Base-by-base conservation (phyloP, 2,797 vertebrate species). In the Dicrostonyx torquatus region DNA sequence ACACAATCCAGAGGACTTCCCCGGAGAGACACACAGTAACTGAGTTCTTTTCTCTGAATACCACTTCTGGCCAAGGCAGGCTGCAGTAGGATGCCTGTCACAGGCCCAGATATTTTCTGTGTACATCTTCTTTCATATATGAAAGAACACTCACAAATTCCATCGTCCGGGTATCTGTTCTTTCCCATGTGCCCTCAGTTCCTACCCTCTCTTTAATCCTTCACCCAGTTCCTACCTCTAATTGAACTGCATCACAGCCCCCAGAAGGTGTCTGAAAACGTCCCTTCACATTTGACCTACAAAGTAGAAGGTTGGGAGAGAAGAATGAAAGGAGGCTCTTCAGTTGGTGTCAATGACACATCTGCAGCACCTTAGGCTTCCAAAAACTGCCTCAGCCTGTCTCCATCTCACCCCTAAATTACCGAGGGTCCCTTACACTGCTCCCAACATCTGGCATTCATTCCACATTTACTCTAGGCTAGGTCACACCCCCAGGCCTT, bases 401-500 rank as follows among this genome's bases (percentile, higher is more conserved):
- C 79, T 75, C 48, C 34, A 79, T 50, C 73, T 94, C n/a, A 78
- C 64, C 12, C 24, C 22, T 48, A 43, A 64, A 53, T 8, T 73
- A 34, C 6, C 37, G 75, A 89, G 40, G 85, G 1, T 6, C 29
- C 15, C 7, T 94, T 70, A 75, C 73, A 60, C 66, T 90, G 68
- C 31, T 88, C 53, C 68, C n/a, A 87, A 85, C 14, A 86, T 5
- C 20, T 64, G n/a, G 7, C n/a, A 55, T 86, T 94, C 86, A 45
- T 64, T 84, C 78, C 48, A 68, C 40, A 89, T 60, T 70, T 94
- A 76, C 50, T 58, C 24, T 64, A 26, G 64, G 43, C 9, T 70
- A 83, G 62, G 34, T 62, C 78, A 75, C 86, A 6, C 50, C 58
- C 77, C 64, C 77, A 86, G 77, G 78, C 91, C 48, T 89, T 87